Conservation (phyloP, 2,113 vertebrate genomes). For the Redunca redunca region DNA sequence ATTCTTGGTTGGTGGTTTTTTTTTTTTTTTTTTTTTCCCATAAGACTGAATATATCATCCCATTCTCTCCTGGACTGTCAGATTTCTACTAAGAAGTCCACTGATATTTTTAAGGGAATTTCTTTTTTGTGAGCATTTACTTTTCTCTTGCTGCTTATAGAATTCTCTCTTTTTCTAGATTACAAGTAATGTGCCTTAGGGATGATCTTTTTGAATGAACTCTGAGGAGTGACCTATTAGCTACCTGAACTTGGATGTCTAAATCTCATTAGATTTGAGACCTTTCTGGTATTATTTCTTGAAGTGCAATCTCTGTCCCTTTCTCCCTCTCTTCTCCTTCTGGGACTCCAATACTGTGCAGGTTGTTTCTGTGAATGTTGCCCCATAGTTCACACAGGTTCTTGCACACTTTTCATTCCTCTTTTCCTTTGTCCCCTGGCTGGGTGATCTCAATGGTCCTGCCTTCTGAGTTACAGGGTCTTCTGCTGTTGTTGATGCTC, state of each 20-base stretch:
- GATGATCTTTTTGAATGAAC: no score
- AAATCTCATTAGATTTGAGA: not conserved
- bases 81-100: not conserved
- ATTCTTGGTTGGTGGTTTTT: not conserved
- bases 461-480: not conserved
- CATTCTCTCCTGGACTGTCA: not conserved
- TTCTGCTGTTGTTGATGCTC: not conserved
- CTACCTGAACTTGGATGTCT: no score
- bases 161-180: no score
- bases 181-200: no score
- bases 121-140: not conserved
- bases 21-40: not conserved
- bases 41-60: not conserved
- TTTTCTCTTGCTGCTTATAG: not conserved
- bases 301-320: not conserved
- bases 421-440: not conserved
- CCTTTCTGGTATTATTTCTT: not conserved
- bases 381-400: not conserved
- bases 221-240: no score
- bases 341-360: accelerated
- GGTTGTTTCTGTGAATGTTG: not conserved
- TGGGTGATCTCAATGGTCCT: not conserved
- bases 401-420: not conserved
- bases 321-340: not conserved
- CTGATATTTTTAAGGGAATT: not conserved